Evolutionary conservation across 2,888 invertebrate genomes (phyloP), one percentile per base, ranked within the genome.

Genomic region (Embidobia sp.): DNA sequence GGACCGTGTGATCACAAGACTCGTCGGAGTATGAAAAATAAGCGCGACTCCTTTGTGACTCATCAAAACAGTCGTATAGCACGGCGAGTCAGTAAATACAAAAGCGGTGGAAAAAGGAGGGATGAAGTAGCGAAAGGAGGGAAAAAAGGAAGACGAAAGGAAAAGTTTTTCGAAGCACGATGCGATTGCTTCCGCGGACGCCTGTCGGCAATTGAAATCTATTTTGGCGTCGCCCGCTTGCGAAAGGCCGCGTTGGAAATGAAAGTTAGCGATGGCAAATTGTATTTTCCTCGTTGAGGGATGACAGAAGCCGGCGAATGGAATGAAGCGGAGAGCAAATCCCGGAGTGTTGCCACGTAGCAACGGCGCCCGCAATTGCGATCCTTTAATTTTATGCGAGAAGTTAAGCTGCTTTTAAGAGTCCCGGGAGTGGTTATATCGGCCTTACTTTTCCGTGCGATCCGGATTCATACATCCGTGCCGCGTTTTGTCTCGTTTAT

Each of bases 351-450:
- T 77, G 64, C 79, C 63, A 70, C 73, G 80, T 74, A 81, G 81
- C 80, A 79, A 81, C 80, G 83, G 81, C 81, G 82, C 82, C 83
- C 84, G 83, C 86, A 88, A 88, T 85, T 85, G 83, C 87, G 84
- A 87, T 87, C 85, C 86, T 83, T 87, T 88, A 88, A 89, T 89
- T 88, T 89, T 87, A 88, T 88, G 88, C 88, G 81, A 80, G 64
- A 88, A 88, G 87, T 89, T 88, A 86, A 87, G 86, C 85, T 85
- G 82, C 85, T 86, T 85, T 87, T 85, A 86, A 86, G 86, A 87
- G 85, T 87, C 51, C 63, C 37, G 42, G 37, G 42, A 66, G 57
- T 48, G 40, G 55, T 77, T 67, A 67, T 57, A 67, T 46, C 69
- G 51, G 37, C 26, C 51, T 59, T 42, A 42, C 46, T 69, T 48